phyloP scores from a whole-genome alignment of 2,113 vertebrate genomes.

The Hyperopisus bebe region DNA sequence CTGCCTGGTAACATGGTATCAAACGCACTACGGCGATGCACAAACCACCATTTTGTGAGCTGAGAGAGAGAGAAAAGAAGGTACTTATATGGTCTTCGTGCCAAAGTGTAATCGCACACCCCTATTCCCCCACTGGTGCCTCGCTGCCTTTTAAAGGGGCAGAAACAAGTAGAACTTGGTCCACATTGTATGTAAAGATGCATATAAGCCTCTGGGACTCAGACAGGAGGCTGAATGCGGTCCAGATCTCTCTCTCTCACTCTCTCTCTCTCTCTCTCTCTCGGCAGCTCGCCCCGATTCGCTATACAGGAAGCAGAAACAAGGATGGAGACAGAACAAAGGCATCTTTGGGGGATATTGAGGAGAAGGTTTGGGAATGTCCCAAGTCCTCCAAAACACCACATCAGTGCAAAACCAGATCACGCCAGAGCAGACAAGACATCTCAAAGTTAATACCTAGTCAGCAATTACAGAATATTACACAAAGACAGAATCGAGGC shows the following conservation, averaged over 20 bases:
- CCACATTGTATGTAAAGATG: background rate
- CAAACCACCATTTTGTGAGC: background rate
- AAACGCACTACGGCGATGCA: background rate
- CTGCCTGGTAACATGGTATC: background rate
- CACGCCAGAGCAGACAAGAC: background rate
- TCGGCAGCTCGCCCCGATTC: background rate
- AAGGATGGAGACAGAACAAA: background rate
- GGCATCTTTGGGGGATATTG: background rate
- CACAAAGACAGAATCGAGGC: background rate
- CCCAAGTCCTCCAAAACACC: background rate
- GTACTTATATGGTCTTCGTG: background rate
- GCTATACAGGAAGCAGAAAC: background rate
- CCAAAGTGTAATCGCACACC: background rate
- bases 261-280: background rate
- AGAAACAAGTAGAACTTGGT: background rate
- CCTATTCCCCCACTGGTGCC: background rate
- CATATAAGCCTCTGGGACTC: background rate
- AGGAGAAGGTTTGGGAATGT: background rate
- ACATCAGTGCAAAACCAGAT: background rate
- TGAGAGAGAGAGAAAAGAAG: background rate
- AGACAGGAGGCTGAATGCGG: background rate
- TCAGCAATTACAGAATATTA: background rate
- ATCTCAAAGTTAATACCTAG: background rate
- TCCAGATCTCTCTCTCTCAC: background rate
- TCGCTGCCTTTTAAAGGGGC: background rate